Conservation (phyloP, 2,113 vertebrate species). For the Myocastor coypus region DNA sequence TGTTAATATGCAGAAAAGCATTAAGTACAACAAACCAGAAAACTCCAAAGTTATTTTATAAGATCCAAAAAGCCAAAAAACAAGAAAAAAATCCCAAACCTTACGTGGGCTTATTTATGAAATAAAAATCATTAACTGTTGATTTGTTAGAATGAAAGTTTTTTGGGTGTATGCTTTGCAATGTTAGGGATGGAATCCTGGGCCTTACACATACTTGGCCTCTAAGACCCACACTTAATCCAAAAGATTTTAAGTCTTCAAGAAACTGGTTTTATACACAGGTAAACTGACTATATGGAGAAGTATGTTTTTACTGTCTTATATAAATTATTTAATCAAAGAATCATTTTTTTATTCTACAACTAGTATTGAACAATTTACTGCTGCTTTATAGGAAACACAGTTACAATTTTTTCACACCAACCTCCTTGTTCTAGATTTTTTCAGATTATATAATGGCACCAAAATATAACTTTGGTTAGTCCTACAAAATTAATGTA, state of each 20-base stretch:
- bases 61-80: neutral
- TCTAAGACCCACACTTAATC: neutral
- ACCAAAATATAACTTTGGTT: neutral
- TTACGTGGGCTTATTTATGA: neutral
- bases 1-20: neutral
- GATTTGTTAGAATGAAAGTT: neutral
- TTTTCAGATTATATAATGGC: slow-evolving; percentile 21
- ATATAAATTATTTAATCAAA: neutral
- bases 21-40: neutral
- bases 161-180: neutral
- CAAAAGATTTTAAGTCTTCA: neutral
- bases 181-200: too few relatives aligned
- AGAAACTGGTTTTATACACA: neutral
- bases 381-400: neutral
- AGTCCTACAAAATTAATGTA: neutral
- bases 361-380: neutral
- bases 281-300: slow-evolving; percentile 16
- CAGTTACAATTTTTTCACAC: slow-evolving; percentile 14
- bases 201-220: neutral
- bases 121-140: neutral
- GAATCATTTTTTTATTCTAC: neutral
- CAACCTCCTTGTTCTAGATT: slow-evolving; percentile 19
- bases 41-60: neutral
- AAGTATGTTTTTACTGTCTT: neutral
- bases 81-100: neutral